Evolutionary conservation across 2,797 vertebrate species (phyloP).

Genomic region (Syngnathus acus): DNA sequence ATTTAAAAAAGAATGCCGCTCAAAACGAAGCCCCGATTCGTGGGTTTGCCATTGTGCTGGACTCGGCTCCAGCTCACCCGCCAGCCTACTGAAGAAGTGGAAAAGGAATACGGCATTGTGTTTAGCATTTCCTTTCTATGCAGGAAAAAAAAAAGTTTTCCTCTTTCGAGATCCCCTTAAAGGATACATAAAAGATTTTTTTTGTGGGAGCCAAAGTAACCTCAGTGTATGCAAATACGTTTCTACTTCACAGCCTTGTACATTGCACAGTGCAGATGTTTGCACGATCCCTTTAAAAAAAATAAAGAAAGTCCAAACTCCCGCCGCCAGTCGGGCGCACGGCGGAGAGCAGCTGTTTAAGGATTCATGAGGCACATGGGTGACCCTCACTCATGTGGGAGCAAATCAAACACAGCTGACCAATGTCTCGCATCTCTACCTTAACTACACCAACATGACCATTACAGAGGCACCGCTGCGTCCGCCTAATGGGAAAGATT

Average conservation of each 20-base stretch:
- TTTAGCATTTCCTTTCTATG: neutral
- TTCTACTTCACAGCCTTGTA: constrained; percentile 49
- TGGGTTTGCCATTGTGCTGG: too few relatives aligned
- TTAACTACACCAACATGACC: constrained; percentile 63
- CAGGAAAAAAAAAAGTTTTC: neutral
- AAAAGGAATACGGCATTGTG: too few relatives aligned
- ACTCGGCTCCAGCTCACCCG: too few relatives aligned
- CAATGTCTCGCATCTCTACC: constrained; percentile 66
- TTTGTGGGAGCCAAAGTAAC: constrained; percentile 11
- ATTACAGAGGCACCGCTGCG: constrained; percentile 62
- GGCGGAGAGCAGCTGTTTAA: constrained; percentile 69
- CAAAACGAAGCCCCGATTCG: too few relatives aligned
- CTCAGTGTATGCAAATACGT: constrained; percentile 56
- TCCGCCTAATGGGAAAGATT: constrained; percentile 65
- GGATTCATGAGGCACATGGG: constrained; percentile 74
- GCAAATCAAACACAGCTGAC: constrained; percentile 74
- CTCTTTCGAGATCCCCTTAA: neutral
- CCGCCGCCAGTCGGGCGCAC: constrained; percentile 45
- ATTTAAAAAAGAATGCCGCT: too few relatives aligned
- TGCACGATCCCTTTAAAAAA: constrained; percentile 2
- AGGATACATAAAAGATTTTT: constrained; percentile 8
- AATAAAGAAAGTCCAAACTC: neutral
- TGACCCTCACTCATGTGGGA: constrained; percentile 64
- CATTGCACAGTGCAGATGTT: constrained; percentile 58
- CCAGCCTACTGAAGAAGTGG: too few relatives aligned